These are phyloP conservation scores for Cygnus buccinator DNA, from an alignment of 2,113 vertebrate genomes.

Conservation along the genomic window DNA sequence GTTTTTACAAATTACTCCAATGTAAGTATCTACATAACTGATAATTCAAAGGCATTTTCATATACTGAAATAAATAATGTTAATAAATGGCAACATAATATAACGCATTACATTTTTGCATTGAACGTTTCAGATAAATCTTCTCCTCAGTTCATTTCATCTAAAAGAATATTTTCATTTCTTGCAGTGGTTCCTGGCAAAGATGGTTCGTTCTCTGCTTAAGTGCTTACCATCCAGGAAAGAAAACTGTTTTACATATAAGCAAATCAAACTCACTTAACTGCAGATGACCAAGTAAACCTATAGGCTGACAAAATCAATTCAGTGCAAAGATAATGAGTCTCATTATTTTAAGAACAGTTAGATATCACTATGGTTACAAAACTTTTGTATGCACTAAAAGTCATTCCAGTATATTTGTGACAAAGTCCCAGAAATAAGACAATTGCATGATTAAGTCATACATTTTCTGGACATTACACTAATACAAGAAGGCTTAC, in stretches of 20 bases:
- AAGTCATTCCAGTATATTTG: background rate
- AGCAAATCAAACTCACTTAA: background rate
- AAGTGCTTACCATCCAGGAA: background rate
- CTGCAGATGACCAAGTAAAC: background rate
- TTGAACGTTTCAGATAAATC: background rate
- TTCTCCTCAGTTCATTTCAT: background rate
- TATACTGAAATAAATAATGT: conserved; percentile 1
- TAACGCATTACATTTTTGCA: background rate
- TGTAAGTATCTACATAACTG: background rate
- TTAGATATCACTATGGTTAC: background rate
- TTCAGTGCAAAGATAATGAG: background rate
- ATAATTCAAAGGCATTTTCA: background rate
- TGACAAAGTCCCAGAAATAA: background rate
- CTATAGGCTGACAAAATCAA: background rate
- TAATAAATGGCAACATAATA: background rate
- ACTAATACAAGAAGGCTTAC: background rate
- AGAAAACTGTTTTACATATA: background rate
- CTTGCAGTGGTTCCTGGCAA: background rate
- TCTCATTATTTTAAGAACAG: background rate
- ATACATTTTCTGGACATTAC: background rate
- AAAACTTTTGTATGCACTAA: background rate
- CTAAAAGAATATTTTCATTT: background rate
- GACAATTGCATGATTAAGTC: background rate
- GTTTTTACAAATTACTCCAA: background rate
- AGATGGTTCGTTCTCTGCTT: background rate